Evolutionary conservation across 2,113 vertebrate genomes (phyloP), one percentile per base, ranked within the genome.

Genomic region (Lophotis ruficrista): DNA sequence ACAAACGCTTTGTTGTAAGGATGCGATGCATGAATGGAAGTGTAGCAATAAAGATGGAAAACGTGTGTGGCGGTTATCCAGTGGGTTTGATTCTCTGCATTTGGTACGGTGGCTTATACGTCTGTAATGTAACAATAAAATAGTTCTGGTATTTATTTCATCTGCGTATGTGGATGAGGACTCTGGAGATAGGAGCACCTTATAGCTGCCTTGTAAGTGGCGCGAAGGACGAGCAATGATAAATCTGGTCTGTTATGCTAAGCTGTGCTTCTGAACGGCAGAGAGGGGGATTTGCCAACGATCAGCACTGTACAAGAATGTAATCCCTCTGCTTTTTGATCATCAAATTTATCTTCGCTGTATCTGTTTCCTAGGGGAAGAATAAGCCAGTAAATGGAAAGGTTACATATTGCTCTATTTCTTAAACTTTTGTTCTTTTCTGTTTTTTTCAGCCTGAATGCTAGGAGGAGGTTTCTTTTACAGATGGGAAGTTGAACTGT

Each of bases 241-340:
- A 96, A 94, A 93, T 90, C 94, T 66, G 64, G 85, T 43, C 85
- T 93, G 88, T 92, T 91, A 85, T 83, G 93, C 88, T 90, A 90
- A 95, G 92, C 94, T 83, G 60, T 31, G 64, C 93, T 71, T 86
- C 92, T 93, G 90, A 94, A 66, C 92, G 86, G 94, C 88, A 81
- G 83, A 79, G 84, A 92, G 61, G 73, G 82, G 92, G 92, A 94
- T 96, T 96, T 96, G 93, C 92, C 92, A 87, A 45, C 38, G 85
- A 93, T 96, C 87, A 92, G 89, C 83, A 22, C 83, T 3, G 47
- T 88, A 89, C 89, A 83, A 82, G 95, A 41, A 66, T 79, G 86
- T 90, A 95, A 93, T 96, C 90, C 90, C 65, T 91, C 48, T 57
- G 65, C 14, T 92, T 94, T 95, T 81, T 95, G 92, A 94, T 96